Conservation (phyloP, 2,888 invertebrate genomes). For the Synanthedon formicaeformis region DNA sequence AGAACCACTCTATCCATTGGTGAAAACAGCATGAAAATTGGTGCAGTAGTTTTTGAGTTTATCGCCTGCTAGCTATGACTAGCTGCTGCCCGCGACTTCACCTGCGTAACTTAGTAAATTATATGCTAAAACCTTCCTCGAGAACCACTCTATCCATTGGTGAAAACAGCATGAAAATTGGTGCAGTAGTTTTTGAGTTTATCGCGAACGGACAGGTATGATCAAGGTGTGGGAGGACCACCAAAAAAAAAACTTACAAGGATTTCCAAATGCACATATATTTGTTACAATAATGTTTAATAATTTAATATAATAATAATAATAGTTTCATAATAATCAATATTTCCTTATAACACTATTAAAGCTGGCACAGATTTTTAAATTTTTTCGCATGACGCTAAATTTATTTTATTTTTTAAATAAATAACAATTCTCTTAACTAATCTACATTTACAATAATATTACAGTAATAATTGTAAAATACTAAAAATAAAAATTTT, state of each 20-base stretch:
- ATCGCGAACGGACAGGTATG: no score
- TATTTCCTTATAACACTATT: slow-evolving; percentile 55
- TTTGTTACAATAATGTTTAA: slow-evolving; percentile 52
- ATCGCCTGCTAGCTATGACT: no score
- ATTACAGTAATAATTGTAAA: slow-evolving; percentile 3
- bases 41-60: no score
- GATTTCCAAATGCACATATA: slow-evolving; percentile 59
- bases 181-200: no score
- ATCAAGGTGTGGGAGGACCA: neutral
- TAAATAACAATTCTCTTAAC: neutral
- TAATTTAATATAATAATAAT: slow-evolving; percentile 41
- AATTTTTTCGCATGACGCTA: slow-evolving; percentile 36
- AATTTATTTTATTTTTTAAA: neutral
- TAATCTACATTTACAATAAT: slow-evolving; percentile 1
- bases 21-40: no score
- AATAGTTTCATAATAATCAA: slow-evolving; percentile 15
- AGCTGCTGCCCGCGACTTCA: no score
- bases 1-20: no score
- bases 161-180: no score
- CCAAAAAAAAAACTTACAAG: slow-evolving; percentile 1
- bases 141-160: no score
- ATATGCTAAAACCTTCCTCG: no score
- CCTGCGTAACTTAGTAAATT: no score
- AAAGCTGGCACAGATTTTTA: slow-evolving; percentile 61
- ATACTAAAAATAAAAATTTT: slow-evolving; percentile 1